Evolutionary conservation across 2,113 vertebrate species (phyloP), one percentile per base, ranked within the genome.

Genomic region (Promerops cafer): DNA sequence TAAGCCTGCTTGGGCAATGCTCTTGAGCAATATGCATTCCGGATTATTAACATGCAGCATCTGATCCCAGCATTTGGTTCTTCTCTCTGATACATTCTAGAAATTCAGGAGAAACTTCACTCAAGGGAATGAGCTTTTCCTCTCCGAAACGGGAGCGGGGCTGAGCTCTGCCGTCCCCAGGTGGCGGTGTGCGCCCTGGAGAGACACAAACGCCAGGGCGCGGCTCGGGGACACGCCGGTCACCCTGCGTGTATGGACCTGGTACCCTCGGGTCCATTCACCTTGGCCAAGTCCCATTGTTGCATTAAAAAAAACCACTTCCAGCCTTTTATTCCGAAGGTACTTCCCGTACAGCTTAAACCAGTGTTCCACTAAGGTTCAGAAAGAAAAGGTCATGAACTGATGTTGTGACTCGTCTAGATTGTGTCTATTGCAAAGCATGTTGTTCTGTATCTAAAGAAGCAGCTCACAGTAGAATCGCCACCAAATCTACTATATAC

Each of bases 91-190:
- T 19, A 27, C 1, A 6, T 31, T 35, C 39, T 14, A 27, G 50
- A 85, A 21, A 88, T 35, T 52, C 63, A 37, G 91, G 71, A 81
- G 35, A 49, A 65, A 40, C 13, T 65, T n/a, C 3, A 3, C 24
- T 44, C 13, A 47, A 22, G 26, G 19, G 24, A 35, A 28, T 7
- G 69, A 78, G 39, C 24, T 71, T 61, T 77, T 22, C 14, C 31
- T 12, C 7, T 20, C 10, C 0, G 5, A 22, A 28, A 5, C 0
- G 2, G 10, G 27, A 18, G 14, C 0, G 14, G 54, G 49, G 30
- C 39, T 35, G n/a, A 28, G 59, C 53, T 59, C 40, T 23, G 33
- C 45, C 4, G 23, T 54, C 82, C 60, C 31, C 79, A 53, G 82
- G 39, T 64, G 92, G 78, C n/a, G 40, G 20, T 19, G 45, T 42